Percentiles rank a stretch among this genome's conserved stretches.
Conservation (phyloP, 2,113 vertebrate species). For the Ceyx melanurus region DNA sequence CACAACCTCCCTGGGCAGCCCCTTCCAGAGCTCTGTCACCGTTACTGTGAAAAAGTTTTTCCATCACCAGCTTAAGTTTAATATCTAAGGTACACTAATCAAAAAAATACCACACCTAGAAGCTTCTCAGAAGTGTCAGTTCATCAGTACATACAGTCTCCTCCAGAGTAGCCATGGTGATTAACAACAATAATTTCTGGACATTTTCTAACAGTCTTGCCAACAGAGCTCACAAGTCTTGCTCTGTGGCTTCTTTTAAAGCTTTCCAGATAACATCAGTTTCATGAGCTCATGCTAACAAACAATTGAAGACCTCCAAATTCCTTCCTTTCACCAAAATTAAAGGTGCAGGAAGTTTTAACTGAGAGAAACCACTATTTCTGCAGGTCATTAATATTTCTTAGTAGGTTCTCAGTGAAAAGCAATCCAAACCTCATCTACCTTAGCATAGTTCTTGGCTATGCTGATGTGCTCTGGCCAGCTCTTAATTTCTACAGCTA, state of each 20-base stretch:
- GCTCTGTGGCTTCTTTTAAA: not conserved
- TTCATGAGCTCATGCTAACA: not conserved
- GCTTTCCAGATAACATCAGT: not conserved
- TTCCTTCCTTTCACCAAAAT: not conserved
- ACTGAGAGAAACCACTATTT: not conserved
- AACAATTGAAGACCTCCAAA: not conserved
- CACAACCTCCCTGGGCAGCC: too few relatives aligned
- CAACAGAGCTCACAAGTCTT: not conserved
- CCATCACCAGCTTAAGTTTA: not conserved
- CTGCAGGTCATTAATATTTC: not conserved
- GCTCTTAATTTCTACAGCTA: not conserved
- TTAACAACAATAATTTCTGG: not conserved
- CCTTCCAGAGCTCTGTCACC: too few relatives aligned
- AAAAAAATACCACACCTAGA: not conserved
- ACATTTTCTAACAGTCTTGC: not conserved
- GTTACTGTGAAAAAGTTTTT: too few relatives aligned
- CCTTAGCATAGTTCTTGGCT: not conserved
- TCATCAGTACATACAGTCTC: not conserved
- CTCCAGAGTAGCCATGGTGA: not conserved
- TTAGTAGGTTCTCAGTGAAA: not conserved
- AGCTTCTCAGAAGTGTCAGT: not conserved
- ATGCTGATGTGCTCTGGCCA: not conserved
- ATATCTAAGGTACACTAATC: not conserved
- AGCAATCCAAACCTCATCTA: not conserved
- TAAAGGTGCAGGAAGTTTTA: not conserved